phyloP scores from a whole-genome alignment of 2,113 vertebrate species.

The Cisticola juncidis region DNA sequence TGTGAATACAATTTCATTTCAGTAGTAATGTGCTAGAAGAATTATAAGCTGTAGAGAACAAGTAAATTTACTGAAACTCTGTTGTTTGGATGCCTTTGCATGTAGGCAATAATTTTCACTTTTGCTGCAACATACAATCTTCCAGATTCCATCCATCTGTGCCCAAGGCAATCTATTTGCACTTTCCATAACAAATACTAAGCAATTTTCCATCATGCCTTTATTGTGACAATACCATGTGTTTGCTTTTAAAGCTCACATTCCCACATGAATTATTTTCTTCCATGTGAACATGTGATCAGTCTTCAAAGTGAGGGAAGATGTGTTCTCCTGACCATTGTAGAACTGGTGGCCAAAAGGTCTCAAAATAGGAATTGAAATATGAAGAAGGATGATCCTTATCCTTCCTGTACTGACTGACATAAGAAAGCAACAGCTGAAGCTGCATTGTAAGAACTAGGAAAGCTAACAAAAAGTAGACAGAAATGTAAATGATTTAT shows the following conservation, averaged over 20 bases:
- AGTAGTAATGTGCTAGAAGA: not conserved
- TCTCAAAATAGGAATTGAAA: not conserved
- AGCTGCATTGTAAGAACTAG: not conserved
- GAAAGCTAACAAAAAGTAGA: not conserved
- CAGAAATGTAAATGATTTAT: not conserved
- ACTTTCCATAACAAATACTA: not conserved
- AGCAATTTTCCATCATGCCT: not conserved
- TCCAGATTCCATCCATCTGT: not conserved
- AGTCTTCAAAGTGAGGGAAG: not conserved
- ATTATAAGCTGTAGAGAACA: not conserved
- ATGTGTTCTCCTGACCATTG: not conserved
- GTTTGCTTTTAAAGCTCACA: not conserved
- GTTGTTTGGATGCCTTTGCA: not conserved
- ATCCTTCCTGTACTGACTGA: not conserved
- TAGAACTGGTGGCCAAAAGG: not conserved
- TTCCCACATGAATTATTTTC: not conserved
- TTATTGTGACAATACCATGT: not conserved
- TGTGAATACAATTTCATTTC: not conserved
- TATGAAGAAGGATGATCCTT: not conserved
- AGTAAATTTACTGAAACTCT: not conserved
- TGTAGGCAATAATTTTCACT: not conserved
- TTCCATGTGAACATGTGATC: not conserved
- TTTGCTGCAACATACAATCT: not conserved
- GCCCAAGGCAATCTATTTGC: not conserved
- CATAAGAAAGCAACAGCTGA: not conserved